Percentiles rank a stretch among this genome's conserved stretches.
These are phyloP conservation scores for Pangasius macronema DNA, from an alignment of 2,797 vertebrate species.

Conservation along the genomic window DNA sequence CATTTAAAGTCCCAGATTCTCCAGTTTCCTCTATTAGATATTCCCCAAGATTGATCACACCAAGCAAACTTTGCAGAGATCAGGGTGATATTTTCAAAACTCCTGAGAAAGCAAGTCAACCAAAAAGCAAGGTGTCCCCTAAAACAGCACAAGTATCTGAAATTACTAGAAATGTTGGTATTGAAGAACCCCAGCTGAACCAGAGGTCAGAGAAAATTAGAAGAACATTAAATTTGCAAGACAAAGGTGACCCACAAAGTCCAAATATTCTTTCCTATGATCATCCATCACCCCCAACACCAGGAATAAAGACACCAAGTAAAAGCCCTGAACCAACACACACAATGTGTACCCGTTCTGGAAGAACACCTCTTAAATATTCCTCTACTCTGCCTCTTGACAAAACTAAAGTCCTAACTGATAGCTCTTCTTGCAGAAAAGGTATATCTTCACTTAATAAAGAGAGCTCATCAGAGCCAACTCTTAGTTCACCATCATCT, in stretches of 20 bases:
- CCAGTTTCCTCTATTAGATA: constrained; percentile 50
- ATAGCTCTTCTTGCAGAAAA: not conserved
- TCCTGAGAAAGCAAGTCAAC: constrained; percentile 61
- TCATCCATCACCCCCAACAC: constrained; percentile 45
- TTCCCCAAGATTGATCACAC: constrained; percentile 61
- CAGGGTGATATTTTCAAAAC: constrained; percentile 64
- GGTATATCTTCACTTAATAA: not conserved
- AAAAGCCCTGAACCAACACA: constrained; percentile 58
- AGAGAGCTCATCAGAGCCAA: not conserved
- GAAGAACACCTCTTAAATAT: constrained; percentile 64
- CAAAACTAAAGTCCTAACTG: constrained; percentile 1
- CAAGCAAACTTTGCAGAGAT: constrained; percentile 51
- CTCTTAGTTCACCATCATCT: not conserved
- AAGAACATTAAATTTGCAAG: constrained; percentile 52
- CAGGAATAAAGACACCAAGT: constrained; percentile 40
- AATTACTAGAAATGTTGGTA: constrained; percentile 14
- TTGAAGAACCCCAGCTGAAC: constrained; percentile 17
- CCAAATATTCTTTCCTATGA: constrained; percentile 21
- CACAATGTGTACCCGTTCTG: constrained; percentile 66
- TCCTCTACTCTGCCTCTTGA: constrained; percentile 12
- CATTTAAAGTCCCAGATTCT: constrained; percentile 70
- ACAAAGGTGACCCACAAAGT: constrained; percentile 33
- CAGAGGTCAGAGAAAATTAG: constrained; percentile 50
- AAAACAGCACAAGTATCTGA: constrained; percentile 11
- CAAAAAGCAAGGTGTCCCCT: constrained; percentile 37